Evolutionary conservation across 2,113 vertebrate genomes (phyloP), one percentile per base, ranked within the genome.

Genomic region (Menidia beryllina): DNA sequence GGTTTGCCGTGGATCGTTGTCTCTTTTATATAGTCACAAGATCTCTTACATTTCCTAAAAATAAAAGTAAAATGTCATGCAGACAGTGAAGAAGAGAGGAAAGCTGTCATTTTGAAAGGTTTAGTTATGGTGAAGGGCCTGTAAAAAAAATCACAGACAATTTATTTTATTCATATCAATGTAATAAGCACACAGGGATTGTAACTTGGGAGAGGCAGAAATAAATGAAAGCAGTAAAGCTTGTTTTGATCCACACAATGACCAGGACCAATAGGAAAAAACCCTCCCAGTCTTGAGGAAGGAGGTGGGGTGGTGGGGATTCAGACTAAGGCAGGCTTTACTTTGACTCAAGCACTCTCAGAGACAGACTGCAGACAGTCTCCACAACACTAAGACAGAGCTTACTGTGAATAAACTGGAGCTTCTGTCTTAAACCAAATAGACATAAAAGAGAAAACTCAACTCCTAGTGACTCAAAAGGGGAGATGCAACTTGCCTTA

Each of bases 191-290:
- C 69, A 81, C 59, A 55, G 54, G 70, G 77, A 55, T 39, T 34
- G 62, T 65, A 47, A 57, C 23, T 73, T 26, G 17, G 30, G 49
- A 73, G 30, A 72, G 69, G 69, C 23, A 63, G 21, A 69, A 62
- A 30, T 23, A 77, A 71, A 75, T 69, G 52, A 81, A 79, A 84
- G 68, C 77, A 86, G 66, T 69, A 55, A 72, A 67, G 72, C 57
- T 86, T 85, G 82, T 82, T 82, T 90, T 85, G 92, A 92, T 93
- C 92, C 89, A 88, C 89, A 92, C 84, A 93, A 90, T 68, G 90
- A 88, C 80, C 79, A 50, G 92, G 94, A 90, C 95, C 95, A 96
- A 95, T 94, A 87, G 94, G 94, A 87, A 91, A 55, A 91, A 83
- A 89, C 83, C 89, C 80, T 87, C 94, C 94, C 89, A 83, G 90